A percentile compares a stretch with the other conserved stretches of the same genome.
phyloP scores from a whole-genome alignment of 2,888 invertebrate species.

The Escarpia spicata region DNA sequence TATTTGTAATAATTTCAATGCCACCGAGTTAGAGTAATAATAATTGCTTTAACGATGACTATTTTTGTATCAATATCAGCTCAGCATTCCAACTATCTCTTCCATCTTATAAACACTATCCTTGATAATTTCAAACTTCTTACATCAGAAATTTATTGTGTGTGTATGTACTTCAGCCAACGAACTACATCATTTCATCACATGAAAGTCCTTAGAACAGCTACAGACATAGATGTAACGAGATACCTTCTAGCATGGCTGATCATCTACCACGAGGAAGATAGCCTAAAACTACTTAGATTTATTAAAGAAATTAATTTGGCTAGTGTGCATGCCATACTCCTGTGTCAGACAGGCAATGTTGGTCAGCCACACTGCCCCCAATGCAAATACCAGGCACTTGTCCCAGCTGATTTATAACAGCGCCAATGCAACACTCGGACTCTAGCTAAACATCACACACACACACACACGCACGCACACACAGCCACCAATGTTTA shows the following conservation, averaged over 20 bases:
- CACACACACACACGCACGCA: background rate
- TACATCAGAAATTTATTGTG: background rate
- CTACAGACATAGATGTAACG: no score
- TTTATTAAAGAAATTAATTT: no score
- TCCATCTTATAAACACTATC: background rate
- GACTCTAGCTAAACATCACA: background rate
- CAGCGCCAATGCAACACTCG: background rate
- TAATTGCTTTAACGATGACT: background rate
- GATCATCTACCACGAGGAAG: no score
- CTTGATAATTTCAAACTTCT: background rate
- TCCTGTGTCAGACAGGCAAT: background rate
- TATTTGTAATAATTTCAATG: background rate
- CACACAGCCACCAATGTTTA: background rate
- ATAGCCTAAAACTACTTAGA: no score
- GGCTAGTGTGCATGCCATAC: background rate
- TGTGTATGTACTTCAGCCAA: background rate
- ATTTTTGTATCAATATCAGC: background rate
- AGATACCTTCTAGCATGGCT: no score
- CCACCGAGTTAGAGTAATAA: background rate
- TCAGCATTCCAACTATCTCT: constrained; percentile 1
- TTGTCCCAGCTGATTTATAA: background rate
- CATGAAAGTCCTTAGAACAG: background rate
- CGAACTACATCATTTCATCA: background rate
- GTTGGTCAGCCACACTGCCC: background rate
- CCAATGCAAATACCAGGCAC: no score